Conservation (phyloP, 2,113 vertebrate genomes). For the Trogon melanurus region DNA sequence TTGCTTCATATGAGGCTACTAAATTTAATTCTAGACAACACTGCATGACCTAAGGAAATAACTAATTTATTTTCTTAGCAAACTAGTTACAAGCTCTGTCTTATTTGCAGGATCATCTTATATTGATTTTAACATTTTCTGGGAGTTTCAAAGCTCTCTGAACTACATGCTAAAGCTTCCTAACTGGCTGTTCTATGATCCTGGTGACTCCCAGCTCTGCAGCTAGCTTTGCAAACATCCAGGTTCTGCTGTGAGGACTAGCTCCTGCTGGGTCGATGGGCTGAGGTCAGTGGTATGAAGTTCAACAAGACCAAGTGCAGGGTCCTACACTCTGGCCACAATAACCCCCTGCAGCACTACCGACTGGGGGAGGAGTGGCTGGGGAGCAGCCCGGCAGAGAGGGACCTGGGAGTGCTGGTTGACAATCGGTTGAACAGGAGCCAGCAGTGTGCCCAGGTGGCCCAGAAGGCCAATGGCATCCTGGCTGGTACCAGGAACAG, state of each 20-base stretch:
- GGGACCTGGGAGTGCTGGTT: too few species aligned
- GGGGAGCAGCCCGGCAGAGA: too few species aligned
- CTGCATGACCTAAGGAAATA: not conserved
- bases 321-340: too few species aligned
- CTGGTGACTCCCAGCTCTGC: not conserved
- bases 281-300: too few species aligned
- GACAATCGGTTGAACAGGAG: too few species aligned
- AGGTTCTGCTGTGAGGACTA: not conserved
- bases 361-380: too few species aligned
- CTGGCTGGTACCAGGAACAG: too few species aligned
- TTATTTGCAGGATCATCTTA: not conserved
- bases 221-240: not conserved
- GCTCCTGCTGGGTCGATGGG: not conserved
- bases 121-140: not conserved
- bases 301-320: too few species aligned
- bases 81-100: not conserved
- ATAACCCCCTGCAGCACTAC: too few species aligned
- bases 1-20: constrained; percentile 13
- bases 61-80: not conserved
- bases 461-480: too few species aligned
- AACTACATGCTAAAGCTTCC: not conserved
- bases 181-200: not conserved
- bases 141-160: not conserved
- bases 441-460: too few species aligned
- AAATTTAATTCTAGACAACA: not conserved